A percentile compares a stretch with the other conserved stretches of the same genome.
Conservation (phyloP, 2,113 vertebrate species). For the Hylia prasina region DNA sequence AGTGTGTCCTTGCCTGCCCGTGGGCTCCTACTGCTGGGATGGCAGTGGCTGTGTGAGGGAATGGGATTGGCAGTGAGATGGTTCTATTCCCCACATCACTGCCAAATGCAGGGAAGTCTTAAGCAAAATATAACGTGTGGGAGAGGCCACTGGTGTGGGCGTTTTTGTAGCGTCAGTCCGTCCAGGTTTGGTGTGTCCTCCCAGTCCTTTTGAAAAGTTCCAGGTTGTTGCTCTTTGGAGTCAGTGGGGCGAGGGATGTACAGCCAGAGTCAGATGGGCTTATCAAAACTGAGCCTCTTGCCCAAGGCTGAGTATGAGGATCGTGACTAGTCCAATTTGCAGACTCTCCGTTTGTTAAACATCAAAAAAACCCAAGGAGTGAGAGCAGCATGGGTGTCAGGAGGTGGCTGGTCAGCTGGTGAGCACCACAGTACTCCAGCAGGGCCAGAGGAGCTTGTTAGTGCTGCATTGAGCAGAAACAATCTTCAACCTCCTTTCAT, state of each 20-base stretch:
- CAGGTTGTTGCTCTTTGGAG: accelerated
- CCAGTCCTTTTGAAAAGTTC: neutral
- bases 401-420: neutral
- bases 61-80: accelerated
- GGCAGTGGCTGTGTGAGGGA: neutral
- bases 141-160: neutral
- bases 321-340: neutral
- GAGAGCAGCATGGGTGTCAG: neutral
- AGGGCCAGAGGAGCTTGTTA: neutral
- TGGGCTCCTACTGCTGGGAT: neutral
- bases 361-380: neutral
- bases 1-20: accelerated
- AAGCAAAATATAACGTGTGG: accelerated
- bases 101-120: neutral
- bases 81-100: neutral
- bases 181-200: neutral
- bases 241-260: too few relatives aligned
- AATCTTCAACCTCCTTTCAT: neutral
- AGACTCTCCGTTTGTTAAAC: neutral
- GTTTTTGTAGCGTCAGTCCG: neutral
- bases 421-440: neutral
- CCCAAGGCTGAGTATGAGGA: neutral
- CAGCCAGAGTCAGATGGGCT: neutral
- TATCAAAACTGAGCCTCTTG: neutral
- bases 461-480: neutral